Evolutionary conservation across 2,888 invertebrate genomes (phyloP).

Genomic region (Caenorhabditis drosophilae): DNA sequence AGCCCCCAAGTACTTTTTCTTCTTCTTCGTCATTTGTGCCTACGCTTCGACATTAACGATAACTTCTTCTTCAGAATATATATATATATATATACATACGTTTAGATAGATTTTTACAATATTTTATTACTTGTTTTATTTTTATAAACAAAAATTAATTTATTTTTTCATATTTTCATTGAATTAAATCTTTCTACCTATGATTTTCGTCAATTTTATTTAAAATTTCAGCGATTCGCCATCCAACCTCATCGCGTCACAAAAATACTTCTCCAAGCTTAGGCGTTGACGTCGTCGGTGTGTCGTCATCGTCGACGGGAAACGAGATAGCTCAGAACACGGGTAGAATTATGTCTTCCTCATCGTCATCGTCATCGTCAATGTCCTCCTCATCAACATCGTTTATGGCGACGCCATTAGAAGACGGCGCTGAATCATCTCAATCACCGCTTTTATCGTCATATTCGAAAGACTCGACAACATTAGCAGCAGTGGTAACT

Average conservation of each 20-base stretch:
- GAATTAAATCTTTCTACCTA: no score
- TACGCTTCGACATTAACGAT: no score
- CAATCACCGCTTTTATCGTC: conserved; percentile 7
- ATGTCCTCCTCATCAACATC: conserved; percentile 4
- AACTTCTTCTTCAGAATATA: conserved; percentile 1
- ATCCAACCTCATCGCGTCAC: conserved; percentile 11
- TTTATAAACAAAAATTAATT: no score
- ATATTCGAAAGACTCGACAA: conserved; percentile 17
- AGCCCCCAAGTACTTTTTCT: not conserved
- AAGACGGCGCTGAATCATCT: conserved; percentile 1
- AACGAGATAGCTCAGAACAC: no score
- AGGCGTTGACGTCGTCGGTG: not conserved
- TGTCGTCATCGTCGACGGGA: conserved; percentile 9
- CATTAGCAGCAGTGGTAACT: not conserved
- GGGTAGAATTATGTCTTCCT: no score
- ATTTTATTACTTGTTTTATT: no score
- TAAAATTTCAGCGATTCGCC: conserved; percentile 27
- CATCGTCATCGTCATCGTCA: conserved; percentile 23
- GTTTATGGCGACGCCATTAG: not conserved
- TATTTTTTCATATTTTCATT: no score
- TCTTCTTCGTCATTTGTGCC: conserved; percentile 2
- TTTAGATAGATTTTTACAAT: no score
- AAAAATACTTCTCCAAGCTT: not conserved
- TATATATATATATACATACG: no score
- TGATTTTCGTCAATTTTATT: no score